Evolutionary conservation across 2,888 invertebrate genomes (phyloP).

Genomic region (Spilosoma lubricipeda): DNA sequence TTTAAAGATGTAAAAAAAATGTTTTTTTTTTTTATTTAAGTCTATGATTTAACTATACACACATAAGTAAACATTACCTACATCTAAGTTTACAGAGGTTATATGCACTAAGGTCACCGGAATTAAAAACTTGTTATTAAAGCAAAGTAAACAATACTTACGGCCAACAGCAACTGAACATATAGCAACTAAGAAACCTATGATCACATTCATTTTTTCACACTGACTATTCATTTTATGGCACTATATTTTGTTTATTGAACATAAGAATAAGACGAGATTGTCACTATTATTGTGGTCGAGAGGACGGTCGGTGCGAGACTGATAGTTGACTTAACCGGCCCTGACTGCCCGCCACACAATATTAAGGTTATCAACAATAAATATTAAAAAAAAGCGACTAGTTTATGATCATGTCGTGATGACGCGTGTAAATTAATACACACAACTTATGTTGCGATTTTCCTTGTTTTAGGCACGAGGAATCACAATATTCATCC

Average conservation of each 20-base stretch:
- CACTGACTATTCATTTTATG: conserved; percentile 56
- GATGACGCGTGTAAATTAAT: conserved; percentile 52
- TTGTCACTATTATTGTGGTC: conserved; percentile 52
- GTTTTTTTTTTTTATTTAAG: conserved; percentile 7
- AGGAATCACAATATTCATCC: neutral
- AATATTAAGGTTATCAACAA: conserved; percentile 74
- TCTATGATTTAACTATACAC: conserved; percentile 18
- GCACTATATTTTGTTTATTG: conserved; percentile 42
- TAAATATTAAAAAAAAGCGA: conserved; percentile 62
- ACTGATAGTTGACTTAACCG: conserved; percentile 66
- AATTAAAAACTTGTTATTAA: conserved; percentile 37
- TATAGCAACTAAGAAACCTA: conserved; percentile 50
- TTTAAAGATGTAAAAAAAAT: neutral
- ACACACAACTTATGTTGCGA: conserved; percentile 36
- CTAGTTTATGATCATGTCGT: conserved; percentile 40
- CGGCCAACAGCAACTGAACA: conserved; percentile 52
- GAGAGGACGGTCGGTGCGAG: conserved; percentile 60
- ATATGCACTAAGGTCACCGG: conserved; percentile 54
- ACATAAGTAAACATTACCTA: conserved; percentile 27
- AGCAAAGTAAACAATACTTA: conserved; percentile 55
- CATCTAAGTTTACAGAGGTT: conserved; percentile 47
- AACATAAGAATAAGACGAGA: conserved; percentile 43
- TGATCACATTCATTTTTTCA: conserved; percentile 43
- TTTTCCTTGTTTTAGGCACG: conserved; percentile 54
- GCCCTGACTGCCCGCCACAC: conserved; percentile 64